Percentiles rank a stretch among this genome's conserved stretches.
Conservation (phyloP, 2,797 vertebrate species). For the Aldrovandia affinis region DNA sequence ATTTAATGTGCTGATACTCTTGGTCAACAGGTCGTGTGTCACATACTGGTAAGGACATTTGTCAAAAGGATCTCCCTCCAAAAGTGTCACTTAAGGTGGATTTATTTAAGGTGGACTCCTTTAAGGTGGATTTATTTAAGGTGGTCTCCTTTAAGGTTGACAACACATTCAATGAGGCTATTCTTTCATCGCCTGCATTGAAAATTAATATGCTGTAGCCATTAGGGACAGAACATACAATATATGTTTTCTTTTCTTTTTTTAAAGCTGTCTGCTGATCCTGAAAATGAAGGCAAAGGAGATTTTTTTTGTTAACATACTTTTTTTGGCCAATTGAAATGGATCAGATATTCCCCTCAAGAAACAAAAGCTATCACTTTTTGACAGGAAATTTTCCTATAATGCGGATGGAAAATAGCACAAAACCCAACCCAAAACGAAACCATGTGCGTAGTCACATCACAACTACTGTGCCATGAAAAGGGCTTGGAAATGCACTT, state of each 20-base stretch:
- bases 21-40: constrained; percentile 18
- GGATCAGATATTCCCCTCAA: constrained; percentile 4
- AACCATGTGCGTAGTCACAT: not conserved
- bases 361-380: not conserved
- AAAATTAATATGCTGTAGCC: not conserved
- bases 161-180: not conserved
- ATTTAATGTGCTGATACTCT: constrained; percentile 35
- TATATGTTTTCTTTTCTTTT: not conserved
- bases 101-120: too few relatives aligned
- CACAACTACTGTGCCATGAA: not conserved
- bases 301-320: not conserved
- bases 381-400: not conserved
- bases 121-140: too few relatives aligned
- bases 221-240: not conserved
- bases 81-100: not conserved
- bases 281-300: not conserved
- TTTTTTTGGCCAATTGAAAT: not conserved
- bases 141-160: too few relatives aligned
- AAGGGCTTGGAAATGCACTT: constrained; percentile 19
- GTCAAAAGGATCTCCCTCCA: not conserved
- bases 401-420: not conserved
- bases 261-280: not conserved
- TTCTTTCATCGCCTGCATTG: not conserved
- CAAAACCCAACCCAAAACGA: constrained; percentile 7
- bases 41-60: constrained; percentile 23